These are phyloP conservation scores for Notechis scutatus DNA, from an alignment of 2,113 vertebrate genomes.

Conservation along the genomic window DNA sequence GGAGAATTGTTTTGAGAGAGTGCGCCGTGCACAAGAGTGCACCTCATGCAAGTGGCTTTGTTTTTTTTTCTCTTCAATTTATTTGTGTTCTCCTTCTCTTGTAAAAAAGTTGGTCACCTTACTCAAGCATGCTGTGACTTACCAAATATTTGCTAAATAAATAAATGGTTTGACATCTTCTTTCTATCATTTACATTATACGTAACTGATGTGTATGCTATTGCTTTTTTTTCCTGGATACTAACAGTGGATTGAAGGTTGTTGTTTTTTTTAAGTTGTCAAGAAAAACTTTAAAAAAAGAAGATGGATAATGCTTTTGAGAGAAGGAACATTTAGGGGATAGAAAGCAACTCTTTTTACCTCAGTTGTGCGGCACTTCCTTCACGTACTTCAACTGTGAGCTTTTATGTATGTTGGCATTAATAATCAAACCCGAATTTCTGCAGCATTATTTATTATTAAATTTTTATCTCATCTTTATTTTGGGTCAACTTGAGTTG, in stretches of 20 bases:
- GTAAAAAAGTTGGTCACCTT: too few species aligned
- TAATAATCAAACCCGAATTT: background rate
- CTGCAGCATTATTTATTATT: background rate
- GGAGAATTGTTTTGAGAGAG: too few species aligned
- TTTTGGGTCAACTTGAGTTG: background rate
- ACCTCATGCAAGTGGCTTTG: too few species aligned
- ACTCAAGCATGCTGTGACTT: background rate
- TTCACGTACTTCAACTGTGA: background rate
- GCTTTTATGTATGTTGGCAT: background rate
- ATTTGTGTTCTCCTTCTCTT: too few species aligned
- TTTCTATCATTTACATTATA: background rate
- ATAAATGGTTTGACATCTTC: background rate
- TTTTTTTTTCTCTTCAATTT: too few species aligned
- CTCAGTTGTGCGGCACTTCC: background rate
- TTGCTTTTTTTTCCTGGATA: background rate
- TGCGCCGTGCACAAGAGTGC: too few species aligned
- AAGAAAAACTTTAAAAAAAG: background rate
- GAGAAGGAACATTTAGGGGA: background rate
- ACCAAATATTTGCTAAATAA: background rate
- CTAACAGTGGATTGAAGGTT: background rate
- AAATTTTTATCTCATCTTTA: background rate
- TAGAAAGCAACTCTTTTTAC: background rate
- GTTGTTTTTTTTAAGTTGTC: background rate
- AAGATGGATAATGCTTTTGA: background rate
- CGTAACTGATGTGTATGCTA: background rate